These are phyloP conservation scores for Pogoniulus pusillus DNA, from an alignment of 2,797 vertebrate genomes.

Conservation along the genomic window DNA sequence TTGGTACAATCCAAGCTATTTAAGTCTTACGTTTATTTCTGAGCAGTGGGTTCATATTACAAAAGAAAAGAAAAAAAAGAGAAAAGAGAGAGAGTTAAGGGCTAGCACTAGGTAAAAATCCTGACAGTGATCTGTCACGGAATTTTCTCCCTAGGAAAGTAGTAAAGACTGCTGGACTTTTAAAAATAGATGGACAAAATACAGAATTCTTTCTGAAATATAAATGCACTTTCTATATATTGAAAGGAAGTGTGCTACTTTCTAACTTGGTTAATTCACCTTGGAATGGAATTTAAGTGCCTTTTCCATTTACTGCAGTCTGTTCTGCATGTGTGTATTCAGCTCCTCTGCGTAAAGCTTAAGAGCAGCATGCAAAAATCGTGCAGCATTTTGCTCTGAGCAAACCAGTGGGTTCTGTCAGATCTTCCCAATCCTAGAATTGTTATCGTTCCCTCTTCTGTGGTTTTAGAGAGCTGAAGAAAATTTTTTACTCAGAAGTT, in stretches of 20 bases:
- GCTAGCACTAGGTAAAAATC: neutral
- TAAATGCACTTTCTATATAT: neutral
- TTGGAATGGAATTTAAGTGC: conserved; percentile 45
- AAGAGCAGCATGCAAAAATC: conserved; percentile 31
- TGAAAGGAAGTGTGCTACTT: conserved; percentile 43
- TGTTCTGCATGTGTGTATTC: conserved; percentile 26
- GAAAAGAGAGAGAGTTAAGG: neutral
- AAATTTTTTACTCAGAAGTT: neutral
- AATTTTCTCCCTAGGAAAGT: neutral
- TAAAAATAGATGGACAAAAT: neutral
- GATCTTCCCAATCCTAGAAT: neutral
- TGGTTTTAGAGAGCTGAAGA: conserved; percentile 1
- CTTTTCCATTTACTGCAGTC: conserved; percentile 58
- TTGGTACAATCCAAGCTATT: neutral
- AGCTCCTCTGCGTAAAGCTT: conserved; percentile 3
- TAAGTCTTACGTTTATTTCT: neutral
- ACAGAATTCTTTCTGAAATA: neutral
- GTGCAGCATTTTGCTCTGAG: conserved; percentile 12
- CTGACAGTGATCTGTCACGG: neutral
- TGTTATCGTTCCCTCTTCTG: neutral
- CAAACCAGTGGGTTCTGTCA: conserved; percentile 1
- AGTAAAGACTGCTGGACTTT: neutral
- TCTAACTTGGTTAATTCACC: conserved; percentile 60
- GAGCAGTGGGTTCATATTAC: neutral
- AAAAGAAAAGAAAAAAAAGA: neutral